These are phyloP conservation scores for Polietes domitor DNA, from an alignment of 2,888 invertebrate species.

Conservation along the genomic window DNA sequence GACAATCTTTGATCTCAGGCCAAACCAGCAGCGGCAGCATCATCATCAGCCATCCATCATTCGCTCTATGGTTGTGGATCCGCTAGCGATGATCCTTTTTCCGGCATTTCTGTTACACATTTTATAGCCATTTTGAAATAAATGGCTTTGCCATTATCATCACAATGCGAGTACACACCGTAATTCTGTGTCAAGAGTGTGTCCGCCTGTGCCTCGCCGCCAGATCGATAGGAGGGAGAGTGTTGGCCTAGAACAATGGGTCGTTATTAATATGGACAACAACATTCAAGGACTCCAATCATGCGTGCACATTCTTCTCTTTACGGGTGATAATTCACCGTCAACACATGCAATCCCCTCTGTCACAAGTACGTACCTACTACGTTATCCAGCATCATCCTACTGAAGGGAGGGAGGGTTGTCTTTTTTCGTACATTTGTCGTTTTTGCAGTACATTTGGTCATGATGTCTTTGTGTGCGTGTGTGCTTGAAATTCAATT, in stretches of 20 bases:
- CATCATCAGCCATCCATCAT: background rate
- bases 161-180: conserved; percentile 32
- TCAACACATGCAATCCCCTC: conserved; percentile 41
- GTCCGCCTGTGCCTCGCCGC: background rate
- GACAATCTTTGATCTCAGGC: conserved; percentile 53
- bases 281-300: conserved; percentile 64
- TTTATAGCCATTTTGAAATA: conserved; percentile 44
- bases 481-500: conserved; percentile 36
- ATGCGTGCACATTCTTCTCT: conserved; percentile 46
- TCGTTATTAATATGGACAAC: conserved; percentile 53
- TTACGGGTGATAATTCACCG: conserved; percentile 51
- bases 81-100: conserved; percentile 35
- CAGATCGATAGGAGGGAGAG: conserved; percentile 15
- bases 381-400: background rate
- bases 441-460: background rate
- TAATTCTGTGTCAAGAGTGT: conserved; percentile 44
- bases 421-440: background rate
- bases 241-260: conserved; percentile 44
- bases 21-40: background rate
- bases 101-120: conserved; percentile 44
- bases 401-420: background rate
- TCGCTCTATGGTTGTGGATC: conserved; percentile 25
- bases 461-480: conserved; percentile 27
- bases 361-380: background rate
- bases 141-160: conserved; percentile 39